phyloP scores from a whole-genome alignment of 1,140 invertebrate genomes.

The Hermatobates lingyangjiaoensis region DNA sequence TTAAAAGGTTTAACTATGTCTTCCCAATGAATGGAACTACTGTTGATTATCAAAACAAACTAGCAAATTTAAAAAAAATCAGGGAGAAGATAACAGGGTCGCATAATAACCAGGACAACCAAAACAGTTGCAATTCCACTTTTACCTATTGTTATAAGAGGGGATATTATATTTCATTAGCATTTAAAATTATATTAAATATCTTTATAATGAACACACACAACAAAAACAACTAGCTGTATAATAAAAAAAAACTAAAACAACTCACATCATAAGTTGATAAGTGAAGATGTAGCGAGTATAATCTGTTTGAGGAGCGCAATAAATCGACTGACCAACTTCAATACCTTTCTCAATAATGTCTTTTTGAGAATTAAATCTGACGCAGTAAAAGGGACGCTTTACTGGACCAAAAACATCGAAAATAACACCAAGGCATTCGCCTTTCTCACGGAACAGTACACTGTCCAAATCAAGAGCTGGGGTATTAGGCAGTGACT shows the following conservation, averaged over 20 bases:
- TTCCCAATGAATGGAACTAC: no score
- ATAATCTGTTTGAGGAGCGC: slow-evolving; percentile 50
- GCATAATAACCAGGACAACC: neutral
- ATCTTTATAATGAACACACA: neutral
- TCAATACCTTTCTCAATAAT: slow-evolving; percentile 41
- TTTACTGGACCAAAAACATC: slow-evolving; percentile 73
- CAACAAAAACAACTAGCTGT: neutral
- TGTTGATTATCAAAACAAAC: no score
- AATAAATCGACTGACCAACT: slow-evolving; percentile 51
- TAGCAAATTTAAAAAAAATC: neutral
- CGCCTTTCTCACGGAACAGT: slow-evolving; percentile 55
- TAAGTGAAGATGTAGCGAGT: slow-evolving; percentile 54
- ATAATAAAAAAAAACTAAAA: neutral
- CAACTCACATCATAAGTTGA: slow-evolving; percentile 42
- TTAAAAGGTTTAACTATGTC: no score
- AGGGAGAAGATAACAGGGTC: neutral
- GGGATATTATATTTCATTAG: neutral
- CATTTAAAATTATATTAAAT: no score
- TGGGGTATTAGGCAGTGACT: slow-evolving; percentile 42
- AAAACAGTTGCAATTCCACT: neutral
- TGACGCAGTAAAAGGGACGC: slow-evolving; percentile 57
- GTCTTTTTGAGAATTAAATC: slow-evolving; percentile 60
- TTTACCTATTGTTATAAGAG: neutral
- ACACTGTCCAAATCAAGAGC: slow-evolving; percentile 68
- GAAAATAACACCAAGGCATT: slow-evolving; percentile 59